Conservation (phyloP, 2,888 invertebrate genomes). For the Rapana venosa region DNA sequence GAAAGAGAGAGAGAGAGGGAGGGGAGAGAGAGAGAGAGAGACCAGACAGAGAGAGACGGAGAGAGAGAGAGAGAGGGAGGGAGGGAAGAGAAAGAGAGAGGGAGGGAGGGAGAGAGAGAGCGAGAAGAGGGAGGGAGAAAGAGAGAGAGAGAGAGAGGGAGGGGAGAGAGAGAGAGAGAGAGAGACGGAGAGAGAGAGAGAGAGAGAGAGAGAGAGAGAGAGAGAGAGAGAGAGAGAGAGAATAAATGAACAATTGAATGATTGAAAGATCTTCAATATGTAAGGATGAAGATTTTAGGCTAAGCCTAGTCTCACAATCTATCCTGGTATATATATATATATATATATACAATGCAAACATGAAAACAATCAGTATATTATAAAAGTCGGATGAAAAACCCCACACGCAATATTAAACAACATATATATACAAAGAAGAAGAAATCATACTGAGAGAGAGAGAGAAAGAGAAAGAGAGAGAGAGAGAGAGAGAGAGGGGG, state of each 20-base stretch:
- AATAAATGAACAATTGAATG: background rate
- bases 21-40: background rate
- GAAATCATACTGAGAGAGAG: background rate
- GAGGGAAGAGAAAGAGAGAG: background rate
- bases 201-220: background rate
- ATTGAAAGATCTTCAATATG: no score
- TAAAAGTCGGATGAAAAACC: no score
- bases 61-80: background rate
- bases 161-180: background rate
- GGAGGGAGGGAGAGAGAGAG: slow-evolving; percentile 23
- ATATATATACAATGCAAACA: no score
- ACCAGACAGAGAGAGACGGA: background rate
- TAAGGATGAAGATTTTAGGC: no score
- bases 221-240: slow-evolving; percentile 1
- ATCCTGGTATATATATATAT: no score
- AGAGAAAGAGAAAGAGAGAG: background rate
- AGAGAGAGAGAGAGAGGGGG: background rate
- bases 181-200: background rate
- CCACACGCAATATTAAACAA: no score
- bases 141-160: background rate
- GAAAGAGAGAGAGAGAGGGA: background rate
- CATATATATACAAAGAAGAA: no score
- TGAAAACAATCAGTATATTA: no score
- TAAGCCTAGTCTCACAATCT: no score
- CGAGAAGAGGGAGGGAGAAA: background rate